Conservation (phyloP, 2,888 invertebrate species). For the Apotomis turbidana region DNA sequence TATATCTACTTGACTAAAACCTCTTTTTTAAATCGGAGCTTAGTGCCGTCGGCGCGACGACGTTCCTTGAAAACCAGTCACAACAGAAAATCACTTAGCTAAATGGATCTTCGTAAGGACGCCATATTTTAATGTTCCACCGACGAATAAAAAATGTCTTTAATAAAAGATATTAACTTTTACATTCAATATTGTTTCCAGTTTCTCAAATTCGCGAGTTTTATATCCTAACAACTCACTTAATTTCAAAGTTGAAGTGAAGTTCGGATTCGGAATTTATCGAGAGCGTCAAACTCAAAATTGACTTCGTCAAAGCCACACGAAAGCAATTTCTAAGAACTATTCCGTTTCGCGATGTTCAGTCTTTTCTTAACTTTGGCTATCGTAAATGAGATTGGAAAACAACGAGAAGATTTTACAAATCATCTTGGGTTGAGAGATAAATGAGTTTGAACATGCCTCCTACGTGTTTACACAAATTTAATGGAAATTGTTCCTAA, state of each 20-base stretch:
- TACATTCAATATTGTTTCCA: not conserved
- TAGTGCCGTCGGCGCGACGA: not conserved
- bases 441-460: too few relatives aligned
- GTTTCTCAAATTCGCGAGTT: constrained; percentile 2
- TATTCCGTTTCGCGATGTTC: constrained; percentile 24
- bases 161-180: constrained; percentile 2
- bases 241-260: constrained; percentile 27
- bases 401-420: not conserved
- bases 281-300: constrained; percentile 32
- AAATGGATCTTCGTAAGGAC: not conserved
- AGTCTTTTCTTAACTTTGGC: constrained; percentile 18
- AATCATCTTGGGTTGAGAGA: not conserved
- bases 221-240: constrained; percentile 21
- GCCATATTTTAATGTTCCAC: not conserved
- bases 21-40: not conserved
- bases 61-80: not conserved
- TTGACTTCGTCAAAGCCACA: constrained; percentile 36
- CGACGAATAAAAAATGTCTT: constrained; percentile 9
- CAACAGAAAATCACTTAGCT: constrained; percentile 12
- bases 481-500: too few relatives aligned
- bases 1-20: not conserved
- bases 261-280: constrained; percentile 31
- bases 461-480: too few relatives aligned
- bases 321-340: constrained; percentile 28
- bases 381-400: constrained; percentile 12